Conservation (phyloP, 2,113 vertebrate genomes). For the Syngnathoides biaculeatus region DNA sequence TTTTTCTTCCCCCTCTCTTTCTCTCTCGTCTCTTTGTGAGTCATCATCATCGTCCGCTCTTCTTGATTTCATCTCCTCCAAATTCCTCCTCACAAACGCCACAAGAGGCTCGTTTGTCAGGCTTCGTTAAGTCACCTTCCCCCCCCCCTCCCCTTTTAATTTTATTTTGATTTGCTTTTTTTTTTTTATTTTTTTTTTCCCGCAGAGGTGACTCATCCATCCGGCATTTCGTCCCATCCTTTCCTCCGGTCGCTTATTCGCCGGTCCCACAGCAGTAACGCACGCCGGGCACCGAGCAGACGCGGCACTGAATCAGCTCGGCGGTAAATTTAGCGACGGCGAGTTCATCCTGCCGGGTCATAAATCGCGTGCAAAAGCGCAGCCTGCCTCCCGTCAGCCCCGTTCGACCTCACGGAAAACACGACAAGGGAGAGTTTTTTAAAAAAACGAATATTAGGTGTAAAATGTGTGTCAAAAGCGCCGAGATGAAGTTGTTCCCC, state of each 20-base stretch:
- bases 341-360: constrained; percentile 50
- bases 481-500: constrained; percentile 13
- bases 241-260: neutral
- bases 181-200: neutral
- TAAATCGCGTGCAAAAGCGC: constrained; percentile 54
- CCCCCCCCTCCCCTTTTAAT: constrained; percentile 25
- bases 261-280: constrained; percentile 3
- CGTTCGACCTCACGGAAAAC: constrained; percentile 21
- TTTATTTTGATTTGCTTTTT: too few species aligned
- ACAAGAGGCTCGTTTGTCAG: constrained; percentile 26
- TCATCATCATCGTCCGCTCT: neutral
- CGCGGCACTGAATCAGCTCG: constrained; percentile 44
- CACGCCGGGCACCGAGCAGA: constrained; percentile 21
- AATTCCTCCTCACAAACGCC: neutral
- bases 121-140: constrained; percentile 47
- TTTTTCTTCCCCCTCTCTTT: neutral
- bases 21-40: neutral
- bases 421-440: constrained; percentile 1
- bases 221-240: constrained; percentile 2
- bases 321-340: constrained; percentile 51
- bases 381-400: constrained; percentile 45
- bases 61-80: neutral
- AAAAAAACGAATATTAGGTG: constrained; percentile 24
- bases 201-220: constrained; percentile 33
- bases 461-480: constrained; percentile 23